Evolutionary conservation across 2,888 invertebrate genomes (phyloP).

Genomic region (Psococerastis gibbosa): DNA sequence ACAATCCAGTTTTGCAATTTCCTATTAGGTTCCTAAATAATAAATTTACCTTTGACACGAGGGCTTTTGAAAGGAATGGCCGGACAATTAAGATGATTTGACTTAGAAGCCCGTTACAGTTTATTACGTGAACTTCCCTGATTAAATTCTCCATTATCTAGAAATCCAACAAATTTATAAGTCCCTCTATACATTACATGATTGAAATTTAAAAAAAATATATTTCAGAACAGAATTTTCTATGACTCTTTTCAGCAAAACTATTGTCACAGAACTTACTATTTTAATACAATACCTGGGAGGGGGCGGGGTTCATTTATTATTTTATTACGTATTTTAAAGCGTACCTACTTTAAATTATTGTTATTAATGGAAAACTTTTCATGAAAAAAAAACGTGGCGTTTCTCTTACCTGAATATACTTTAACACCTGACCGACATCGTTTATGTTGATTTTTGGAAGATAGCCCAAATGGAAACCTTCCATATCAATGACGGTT

Average conservation of each 20-base stretch:
- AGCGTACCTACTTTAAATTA: too few species aligned
- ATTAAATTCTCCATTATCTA: not conserved
- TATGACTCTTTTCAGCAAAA: too few species aligned
- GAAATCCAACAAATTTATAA: not conserved
- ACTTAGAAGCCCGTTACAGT: not conserved
- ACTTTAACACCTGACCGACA: not conserved
- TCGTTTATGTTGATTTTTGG: not conserved
- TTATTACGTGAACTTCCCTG: not conserved
- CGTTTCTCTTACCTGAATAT: constrained; percentile 2
- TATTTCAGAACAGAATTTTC: not conserved
- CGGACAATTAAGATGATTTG: not conserved
- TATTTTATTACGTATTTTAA: too few species aligned
- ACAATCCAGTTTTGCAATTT: too few species aligned
- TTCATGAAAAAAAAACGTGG: too few species aligned
- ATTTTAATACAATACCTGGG: too few species aligned
- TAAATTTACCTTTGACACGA: not conserved
- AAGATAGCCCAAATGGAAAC: constrained; percentile 1
- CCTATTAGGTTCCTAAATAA: too few species aligned
- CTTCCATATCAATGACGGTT: not conserved
- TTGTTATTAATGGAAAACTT: too few species aligned
- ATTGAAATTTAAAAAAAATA: not conserved
- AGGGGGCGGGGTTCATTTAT: too few species aligned
- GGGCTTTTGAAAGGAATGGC: not conserved
- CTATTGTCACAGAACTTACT: too few species aligned
- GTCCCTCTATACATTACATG: not conserved